Conservation (phyloP, 2,797 vertebrate species). For the Scolopax rusticola region DNA sequence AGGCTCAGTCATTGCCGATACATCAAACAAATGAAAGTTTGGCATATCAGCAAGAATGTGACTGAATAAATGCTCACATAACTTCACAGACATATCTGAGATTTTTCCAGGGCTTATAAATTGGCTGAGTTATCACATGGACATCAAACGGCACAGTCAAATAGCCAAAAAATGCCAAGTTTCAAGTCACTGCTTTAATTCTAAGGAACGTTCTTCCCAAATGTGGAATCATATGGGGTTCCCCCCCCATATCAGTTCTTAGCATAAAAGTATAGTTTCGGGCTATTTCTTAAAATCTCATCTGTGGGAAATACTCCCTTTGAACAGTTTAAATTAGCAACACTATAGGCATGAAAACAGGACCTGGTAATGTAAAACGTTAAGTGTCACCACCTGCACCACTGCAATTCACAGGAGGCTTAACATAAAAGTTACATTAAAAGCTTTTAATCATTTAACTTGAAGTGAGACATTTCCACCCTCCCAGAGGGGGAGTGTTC, state of each 20-base stretch:
- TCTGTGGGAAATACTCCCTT: neutral
- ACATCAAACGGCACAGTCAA: constrained; percentile 51
- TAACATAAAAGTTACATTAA: neutral
- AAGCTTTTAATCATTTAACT: neutral
- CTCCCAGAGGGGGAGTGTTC: neutral
- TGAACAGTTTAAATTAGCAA: neutral
- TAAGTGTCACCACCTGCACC: neutral
- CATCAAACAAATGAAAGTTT: constrained; percentile 26
- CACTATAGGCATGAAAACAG: neutral
- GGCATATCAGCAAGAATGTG: constrained; percentile 55
- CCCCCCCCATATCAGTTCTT: neutral
- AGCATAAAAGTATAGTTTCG: neutral
- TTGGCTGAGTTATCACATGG: constrained; percentile 45
- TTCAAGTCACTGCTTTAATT: constrained; percentile 32
- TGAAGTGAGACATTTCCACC: neutral
- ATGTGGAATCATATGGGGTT: fast-evolving
- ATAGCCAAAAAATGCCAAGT: constrained; percentile 9
- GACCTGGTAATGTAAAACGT: neutral
- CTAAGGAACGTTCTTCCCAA: neutral
- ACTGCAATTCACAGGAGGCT: neutral
- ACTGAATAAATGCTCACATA: constrained; percentile 44
- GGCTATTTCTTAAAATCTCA: neutral
- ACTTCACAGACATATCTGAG: constrained; percentile 62
- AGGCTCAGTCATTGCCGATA: neutral
- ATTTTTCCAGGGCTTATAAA: constrained; percentile 56